Evolutionary conservation across 2,113 vertebrate species (phyloP).

Genomic region (Picathartes gymnocephalus): DNA sequence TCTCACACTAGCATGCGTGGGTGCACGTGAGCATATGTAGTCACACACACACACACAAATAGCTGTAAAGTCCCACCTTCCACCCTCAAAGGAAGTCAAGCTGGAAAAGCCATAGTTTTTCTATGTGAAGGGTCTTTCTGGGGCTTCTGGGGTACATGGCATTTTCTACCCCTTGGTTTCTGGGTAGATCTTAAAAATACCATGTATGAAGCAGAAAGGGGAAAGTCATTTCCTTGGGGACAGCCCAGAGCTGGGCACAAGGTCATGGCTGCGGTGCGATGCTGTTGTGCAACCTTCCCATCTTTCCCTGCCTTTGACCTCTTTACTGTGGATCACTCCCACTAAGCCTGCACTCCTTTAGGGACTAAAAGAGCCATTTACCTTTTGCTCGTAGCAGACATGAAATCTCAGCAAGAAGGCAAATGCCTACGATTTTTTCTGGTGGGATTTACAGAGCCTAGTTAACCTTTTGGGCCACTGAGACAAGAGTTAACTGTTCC

Average conservation of each 20-base stretch:
- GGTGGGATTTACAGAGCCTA: background rate
- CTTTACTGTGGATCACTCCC: background rate
- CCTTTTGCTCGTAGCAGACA: background rate
- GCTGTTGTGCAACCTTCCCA: background rate
- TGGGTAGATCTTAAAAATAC: background rate
- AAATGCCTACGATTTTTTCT: background rate
- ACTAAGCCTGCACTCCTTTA: background rate
- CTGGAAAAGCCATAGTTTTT: background rate
- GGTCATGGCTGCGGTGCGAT: background rate
- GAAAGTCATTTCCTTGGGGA: background rate
- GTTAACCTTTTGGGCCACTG: background rate
- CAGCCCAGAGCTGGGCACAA: fast-evolving
- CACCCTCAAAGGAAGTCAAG: background rate
- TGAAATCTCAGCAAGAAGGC: background rate
- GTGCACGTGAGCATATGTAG: slow-evolving; percentile 40
- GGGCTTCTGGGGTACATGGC: background rate
- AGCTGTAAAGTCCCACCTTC: background rate
- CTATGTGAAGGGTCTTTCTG: background rate
- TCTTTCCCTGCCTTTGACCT: background rate
- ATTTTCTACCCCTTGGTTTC: background rate
- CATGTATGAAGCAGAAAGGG: fast-evolving
- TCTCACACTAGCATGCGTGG: slow-evolving; percentile 11
- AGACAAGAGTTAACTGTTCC: background rate
- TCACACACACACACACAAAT: background rate
- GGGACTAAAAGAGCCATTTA: background rate